These are phyloP conservation scores for Epistrophella euchroma DNA, from an alignment of 2,888 invertebrate genomes.

Conservation along the genomic window DNA sequence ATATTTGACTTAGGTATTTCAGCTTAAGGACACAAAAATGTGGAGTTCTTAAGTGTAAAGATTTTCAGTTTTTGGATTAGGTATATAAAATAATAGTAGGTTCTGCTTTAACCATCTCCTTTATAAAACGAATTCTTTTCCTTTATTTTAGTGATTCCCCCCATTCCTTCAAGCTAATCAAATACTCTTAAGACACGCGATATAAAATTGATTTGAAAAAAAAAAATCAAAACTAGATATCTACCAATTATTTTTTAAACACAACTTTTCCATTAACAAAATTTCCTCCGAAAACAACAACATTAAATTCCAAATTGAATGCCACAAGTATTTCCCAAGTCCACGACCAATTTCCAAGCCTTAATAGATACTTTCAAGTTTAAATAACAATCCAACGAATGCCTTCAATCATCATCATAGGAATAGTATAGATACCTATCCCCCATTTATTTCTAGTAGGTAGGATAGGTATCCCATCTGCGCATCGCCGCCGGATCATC, in stretches of 20 bases:
- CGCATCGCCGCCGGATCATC: conserved; percentile 5
- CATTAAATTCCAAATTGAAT: conserved; percentile 34
- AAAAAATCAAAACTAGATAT: background rate
- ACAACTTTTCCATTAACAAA: conserved; percentile 54
- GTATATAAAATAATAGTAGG: too few species aligned
- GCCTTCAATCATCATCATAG: conserved; percentile 41
- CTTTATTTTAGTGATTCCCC: background rate
- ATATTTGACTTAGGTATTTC: too few species aligned
- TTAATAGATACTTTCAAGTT: conserved; percentile 9
- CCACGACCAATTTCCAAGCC: conserved; percentile 2
- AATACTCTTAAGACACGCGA: background rate
- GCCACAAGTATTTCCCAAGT: background rate
- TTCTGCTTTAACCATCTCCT: too few species aligned
- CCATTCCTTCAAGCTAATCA: background rate
- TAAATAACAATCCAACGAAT: conserved; percentile 38
- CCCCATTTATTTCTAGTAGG: background rate
- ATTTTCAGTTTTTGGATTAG: too few species aligned
- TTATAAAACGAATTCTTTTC: background rate
- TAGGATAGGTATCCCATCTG: conserved; percentile 8
- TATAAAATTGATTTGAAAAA: background rate
- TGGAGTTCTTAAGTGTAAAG: too few species aligned
- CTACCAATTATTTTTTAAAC: conserved; percentile 34
- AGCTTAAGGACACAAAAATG: too few species aligned
- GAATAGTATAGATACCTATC: background rate
- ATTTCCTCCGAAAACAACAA: conserved; percentile 14